Evolutionary conservation across 2,113 vertebrate genomes (phyloP).

Genomic region (Syngnathus scovelli): DNA sequence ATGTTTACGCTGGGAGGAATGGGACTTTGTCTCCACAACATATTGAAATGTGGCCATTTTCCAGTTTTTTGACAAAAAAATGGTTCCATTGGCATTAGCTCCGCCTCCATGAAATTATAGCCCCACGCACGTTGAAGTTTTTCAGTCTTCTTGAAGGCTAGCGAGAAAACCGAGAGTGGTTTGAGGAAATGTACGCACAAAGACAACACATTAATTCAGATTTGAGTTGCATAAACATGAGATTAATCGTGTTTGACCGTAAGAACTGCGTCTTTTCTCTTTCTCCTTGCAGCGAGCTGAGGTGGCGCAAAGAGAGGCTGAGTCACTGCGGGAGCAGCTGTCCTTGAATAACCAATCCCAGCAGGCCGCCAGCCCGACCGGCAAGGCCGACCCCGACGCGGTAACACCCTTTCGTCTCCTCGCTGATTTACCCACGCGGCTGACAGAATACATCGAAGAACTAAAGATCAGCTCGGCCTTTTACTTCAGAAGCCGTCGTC

Average conservation of each 20-base stretch:
- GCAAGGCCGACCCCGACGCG: constrained; percentile 83
- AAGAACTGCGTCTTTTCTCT: constrained; percentile 4
- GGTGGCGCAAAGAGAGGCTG: constrained; percentile 87
- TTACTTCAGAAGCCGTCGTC: constrained; percentile 9
- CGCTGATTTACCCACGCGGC: constrained; percentile 21
- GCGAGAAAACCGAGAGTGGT: constrained; percentile 4
- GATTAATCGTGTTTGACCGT: constrained; percentile 20
- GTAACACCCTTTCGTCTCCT: constrained; percentile 61
- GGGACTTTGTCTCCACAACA: background rate
- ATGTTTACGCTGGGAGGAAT: constrained; percentile 24
- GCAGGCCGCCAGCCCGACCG: constrained; percentile 79
- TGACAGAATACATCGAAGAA: constrained; percentile 25
- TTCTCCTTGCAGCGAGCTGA: constrained; percentile 83
- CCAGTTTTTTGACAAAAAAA: too few relatives aligned
- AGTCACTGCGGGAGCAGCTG: constrained; percentile 88
- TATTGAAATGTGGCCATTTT: background rate
- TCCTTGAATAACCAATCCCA: constrained; percentile 87
- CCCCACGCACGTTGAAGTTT: background rate
- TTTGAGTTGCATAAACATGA: constrained; percentile 1
- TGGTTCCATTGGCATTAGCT: constrained; percentile 5
- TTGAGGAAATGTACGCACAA: background rate
- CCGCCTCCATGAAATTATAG: background rate
- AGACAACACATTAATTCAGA: constrained; percentile 1
- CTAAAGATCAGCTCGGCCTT: constrained; percentile 32
- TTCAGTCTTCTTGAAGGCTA: background rate